Base-by-base conservation (phyloP, 2,888 invertebrate genomes). In the Ethmia dodecea region DNA sequence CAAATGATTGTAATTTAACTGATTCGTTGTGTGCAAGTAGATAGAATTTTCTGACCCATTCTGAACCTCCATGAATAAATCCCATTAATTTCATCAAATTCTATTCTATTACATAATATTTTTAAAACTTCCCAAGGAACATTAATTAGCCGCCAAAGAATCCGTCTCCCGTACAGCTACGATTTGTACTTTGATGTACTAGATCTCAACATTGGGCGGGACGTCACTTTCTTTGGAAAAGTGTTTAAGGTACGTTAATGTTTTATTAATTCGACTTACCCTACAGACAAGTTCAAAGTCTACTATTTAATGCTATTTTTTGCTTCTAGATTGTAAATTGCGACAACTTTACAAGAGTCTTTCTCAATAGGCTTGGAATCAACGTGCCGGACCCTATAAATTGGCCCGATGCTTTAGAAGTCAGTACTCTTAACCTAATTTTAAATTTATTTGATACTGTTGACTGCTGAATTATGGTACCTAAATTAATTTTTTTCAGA, bases 251-350 rank as follows among this genome's bases (percentile, higher is more conserved):
- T 81, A 59, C 40, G 31, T 16, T 29, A 37, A 31, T 40, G 44
- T 90, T 22, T 3, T 22, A n/a, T 22, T 3, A n/a, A 20, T 9
- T 8, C 1, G 2, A 20, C 20, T 20, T 20, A 20, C 9, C 20
- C n/a, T 9, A 20, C n/a, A 22, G n/a, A 22, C 8, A 9, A 22
- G n/a, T 1, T 22, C 3, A 22, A n/a, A 22, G 22, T 3, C 9
- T 18, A 18, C 6, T 18, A 18, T 18, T 5, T 6, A 5, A 18
- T 18, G 3, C 18, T 18, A 18, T 18, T 18, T 18, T 6, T n/a
- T n/a, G n/a, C n/a, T n/a, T n/a, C n/a, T 91, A 94, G 84, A 92
- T 98, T 32, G 91, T 92, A 1, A 90, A 92, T 50, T 97, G 97
- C 64, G 97, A 98, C 65, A 89, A 90, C 47, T 97, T 96, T 62